Evolutionary conservation across 2,888 invertebrate species (phyloP).

Genomic region (Leucania comma): DNA sequence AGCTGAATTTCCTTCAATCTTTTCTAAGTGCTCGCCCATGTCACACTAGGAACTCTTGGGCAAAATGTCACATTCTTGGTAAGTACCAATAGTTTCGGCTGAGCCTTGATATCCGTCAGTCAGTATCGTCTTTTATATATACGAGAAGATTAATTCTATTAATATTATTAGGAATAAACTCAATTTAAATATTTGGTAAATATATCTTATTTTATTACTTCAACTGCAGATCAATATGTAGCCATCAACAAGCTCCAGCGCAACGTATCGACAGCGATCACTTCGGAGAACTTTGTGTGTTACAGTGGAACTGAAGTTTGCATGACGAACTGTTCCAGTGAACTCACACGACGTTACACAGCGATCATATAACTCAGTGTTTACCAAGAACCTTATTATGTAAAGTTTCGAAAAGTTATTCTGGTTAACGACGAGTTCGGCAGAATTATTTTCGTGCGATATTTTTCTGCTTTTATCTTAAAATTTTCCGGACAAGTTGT

Average conservation of each 20-base stretch:
- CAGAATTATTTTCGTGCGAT: not conserved
- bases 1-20: no score
- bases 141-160: no score
- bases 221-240: not conserved
- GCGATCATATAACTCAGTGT: slow-evolving; percentile 10
- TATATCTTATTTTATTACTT: not conserved
- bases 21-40: no score
- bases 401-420: no score
- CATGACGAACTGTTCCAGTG: slow-evolving; percentile 13
- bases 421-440: no score
- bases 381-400: slow-evolving; percentile 4
- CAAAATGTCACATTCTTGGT: no score
- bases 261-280: slow-evolving; percentile 20
- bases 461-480: slow-evolving; percentile 13
- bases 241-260: slow-evolving; percentile 6
- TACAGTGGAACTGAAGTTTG: slow-evolving; percentile 35
- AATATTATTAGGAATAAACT: no score
- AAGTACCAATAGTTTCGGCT: no score
- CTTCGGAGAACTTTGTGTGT: slow-evolving; percentile 29
- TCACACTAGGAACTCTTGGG: no score
- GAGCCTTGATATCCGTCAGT: no score
- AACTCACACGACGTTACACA: slow-evolving; percentile 10
- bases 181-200: not conserved
- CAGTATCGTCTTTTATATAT: no score
- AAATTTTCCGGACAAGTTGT: not conserved